Evolutionary conservation across 2,797 vertebrate genomes (phyloP).

Genomic region (Hemitrygon akajei): DNA sequence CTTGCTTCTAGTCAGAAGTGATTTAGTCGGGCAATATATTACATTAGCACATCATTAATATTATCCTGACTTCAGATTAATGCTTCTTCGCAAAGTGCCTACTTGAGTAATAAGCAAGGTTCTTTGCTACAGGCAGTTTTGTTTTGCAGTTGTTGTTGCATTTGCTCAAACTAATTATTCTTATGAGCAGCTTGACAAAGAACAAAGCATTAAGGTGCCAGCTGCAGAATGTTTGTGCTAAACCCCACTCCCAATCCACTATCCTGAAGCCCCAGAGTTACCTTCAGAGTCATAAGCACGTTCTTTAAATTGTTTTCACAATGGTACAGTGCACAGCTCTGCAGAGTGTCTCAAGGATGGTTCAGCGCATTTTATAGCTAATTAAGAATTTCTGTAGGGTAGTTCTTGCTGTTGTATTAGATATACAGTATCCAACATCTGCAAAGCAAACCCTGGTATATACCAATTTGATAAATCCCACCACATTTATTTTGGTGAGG

Average conservation of each 20-base stretch:
- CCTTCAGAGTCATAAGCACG: not conserved
- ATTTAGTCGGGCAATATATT: slow-evolving; percentile 43
- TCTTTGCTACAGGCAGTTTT: slow-evolving; percentile 51
- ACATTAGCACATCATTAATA: slow-evolving; percentile 46
- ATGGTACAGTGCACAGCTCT: not conserved
- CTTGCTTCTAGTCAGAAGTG: slow-evolving; percentile 38
- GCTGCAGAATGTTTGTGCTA: not conserved
- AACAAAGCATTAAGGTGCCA: slow-evolving; percentile 50
- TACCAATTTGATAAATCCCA: not conserved
- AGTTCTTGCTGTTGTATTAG: not conserved
- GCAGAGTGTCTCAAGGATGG: no score
- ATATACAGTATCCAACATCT: not conserved
- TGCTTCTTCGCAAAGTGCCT: slow-evolving; percentile 47
- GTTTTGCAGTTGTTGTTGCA: slow-evolving; percentile 53
- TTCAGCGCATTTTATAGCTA: not conserved
- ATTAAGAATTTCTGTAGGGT: not conserved
- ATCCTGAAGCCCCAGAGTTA: not conserved
- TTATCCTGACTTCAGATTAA: slow-evolving; percentile 51
- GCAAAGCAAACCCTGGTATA: not conserved
- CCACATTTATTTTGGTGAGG: not conserved
- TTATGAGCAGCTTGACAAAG: slow-evolving; percentile 46
- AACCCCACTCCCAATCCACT: not conserved
- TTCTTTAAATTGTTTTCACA: not conserved
- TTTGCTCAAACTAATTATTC: slow-evolving; percentile 53
- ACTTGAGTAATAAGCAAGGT: slow-evolving; percentile 50